phyloP scores from a whole-genome alignment of 2,888 invertebrate genomes.

The Biston betularia region DNA sequence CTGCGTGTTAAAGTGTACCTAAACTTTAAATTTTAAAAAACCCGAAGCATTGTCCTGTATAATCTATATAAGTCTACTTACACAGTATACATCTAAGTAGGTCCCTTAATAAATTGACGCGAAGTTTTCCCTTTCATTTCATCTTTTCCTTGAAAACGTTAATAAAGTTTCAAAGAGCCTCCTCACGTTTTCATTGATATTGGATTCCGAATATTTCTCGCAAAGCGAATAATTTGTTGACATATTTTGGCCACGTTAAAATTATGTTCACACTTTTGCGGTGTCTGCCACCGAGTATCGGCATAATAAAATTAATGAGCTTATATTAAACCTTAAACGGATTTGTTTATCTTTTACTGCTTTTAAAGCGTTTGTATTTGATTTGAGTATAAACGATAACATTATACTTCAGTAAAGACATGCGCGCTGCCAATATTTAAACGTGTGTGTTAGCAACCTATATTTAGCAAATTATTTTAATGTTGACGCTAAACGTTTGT shows the following conservation, averaged over 20 bases:
- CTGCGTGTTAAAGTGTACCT: too few relatives aligned
- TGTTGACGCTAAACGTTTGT: too few relatives aligned
- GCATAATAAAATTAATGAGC: constrained; percentile 25
- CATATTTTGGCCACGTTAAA: constrained; percentile 24
- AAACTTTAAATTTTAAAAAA: too few relatives aligned
- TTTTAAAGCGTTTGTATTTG: constrained; percentile 17
- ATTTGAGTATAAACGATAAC: not conserved
- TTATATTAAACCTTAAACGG: constrained; percentile 13
- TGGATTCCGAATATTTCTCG: constrained; percentile 20
- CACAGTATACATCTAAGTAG: constrained; percentile 8
- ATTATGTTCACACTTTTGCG: constrained; percentile 32
- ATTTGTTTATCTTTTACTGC: constrained; percentile 23
- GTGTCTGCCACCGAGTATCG: constrained; percentile 14
- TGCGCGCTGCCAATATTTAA: not conserved
- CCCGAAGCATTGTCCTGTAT: too few relatives aligned
- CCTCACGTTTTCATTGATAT: constrained; percentile 30
- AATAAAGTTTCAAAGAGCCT: constrained; percentile 23
- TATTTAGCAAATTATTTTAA: too few relatives aligned
- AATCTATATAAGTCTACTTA: too few relatives aligned
- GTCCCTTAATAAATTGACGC: constrained; percentile 31
- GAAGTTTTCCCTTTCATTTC: constrained; percentile 23
- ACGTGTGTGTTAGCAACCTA: too few relatives aligned
- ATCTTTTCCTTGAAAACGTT: constrained; percentile 29
- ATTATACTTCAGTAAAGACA: not conserved
- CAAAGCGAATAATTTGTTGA: constrained; percentile 28